Conservation (phyloP, 1,140 invertebrate species). For the Onthophagus taurus region DNA sequence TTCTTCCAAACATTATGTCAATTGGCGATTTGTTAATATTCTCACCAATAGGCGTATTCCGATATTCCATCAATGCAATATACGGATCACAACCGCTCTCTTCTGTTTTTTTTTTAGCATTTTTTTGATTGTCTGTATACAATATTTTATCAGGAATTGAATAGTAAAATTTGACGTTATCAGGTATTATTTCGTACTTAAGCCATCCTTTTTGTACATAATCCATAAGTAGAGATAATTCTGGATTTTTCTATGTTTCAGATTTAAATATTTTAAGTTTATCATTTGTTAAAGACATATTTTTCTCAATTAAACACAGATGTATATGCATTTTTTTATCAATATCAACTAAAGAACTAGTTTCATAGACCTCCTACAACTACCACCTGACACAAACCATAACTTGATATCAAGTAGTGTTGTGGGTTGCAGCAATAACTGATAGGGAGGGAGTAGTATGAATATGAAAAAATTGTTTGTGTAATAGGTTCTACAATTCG, state of each 20-base stretch:
- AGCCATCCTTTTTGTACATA: constrained; percentile 9
- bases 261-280: background rate
- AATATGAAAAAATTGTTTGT: too few species aligned
- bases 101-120: constrained; percentile 26
- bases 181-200: background rate
- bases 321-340: background rate
- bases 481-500: too few species aligned
- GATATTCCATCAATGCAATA: too few species aligned
- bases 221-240: background rate
- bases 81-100: too few species aligned
- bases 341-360: background rate
- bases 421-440: too few species aligned
- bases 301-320: background rate
- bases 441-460: too few species aligned
- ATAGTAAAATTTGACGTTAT: constrained; percentile 2
- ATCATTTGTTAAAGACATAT: background rate
- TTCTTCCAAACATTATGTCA: background rate
- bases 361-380: too few species aligned
- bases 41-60: too few species aligned
- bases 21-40: background rate
- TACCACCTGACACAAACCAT: too few species aligned
- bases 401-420: too few species aligned
- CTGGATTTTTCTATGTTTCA: constrained; percentile 6
- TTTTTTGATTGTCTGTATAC: constrained; percentile 28
- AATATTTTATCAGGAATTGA: constrained; percentile 4